Evolutionary conservation across 2,797 vertebrate species (phyloP).

Genomic region (Harpagifer antarcticus): DNA sequence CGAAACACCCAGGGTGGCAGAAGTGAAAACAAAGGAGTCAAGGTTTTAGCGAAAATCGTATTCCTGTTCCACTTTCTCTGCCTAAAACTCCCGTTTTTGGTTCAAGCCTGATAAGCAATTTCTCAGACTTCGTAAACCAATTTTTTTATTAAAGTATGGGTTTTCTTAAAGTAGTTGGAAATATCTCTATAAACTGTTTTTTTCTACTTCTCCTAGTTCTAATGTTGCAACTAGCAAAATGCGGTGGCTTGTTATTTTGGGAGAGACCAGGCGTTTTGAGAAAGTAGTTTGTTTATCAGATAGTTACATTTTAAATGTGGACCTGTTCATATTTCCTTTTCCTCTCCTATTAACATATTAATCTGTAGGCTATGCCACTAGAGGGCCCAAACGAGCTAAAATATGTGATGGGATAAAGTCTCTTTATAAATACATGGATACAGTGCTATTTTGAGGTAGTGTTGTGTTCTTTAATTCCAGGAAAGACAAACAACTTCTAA

Average conservation of each 20-base stretch:
- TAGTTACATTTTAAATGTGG: not conserved
- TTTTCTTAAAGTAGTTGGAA: not conserved
- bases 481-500: too few relatives aligned
- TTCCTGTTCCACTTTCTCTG: not conserved
- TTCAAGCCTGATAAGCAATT: not conserved
- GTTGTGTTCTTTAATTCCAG: too few relatives aligned
- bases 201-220: not conserved
- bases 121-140: not conserved
- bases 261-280: not conserved
- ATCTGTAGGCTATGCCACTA: not conserved
- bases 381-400: constrained; percentile 4
- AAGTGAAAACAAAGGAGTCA: not conserved
- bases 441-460: too few relatives aligned
- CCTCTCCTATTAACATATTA: too few relatives aligned
- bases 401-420: too few relatives aligned
- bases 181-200: not conserved
- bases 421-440: too few relatives aligned
- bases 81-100: not conserved
- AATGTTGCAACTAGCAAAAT: too few relatives aligned
- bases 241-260: not conserved
- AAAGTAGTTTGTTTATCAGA: not conserved
- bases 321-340: too few relatives aligned
- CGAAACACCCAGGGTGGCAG: not conserved
- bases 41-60: fast-evolving
- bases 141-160: not conserved